These are phyloP conservation scores for Misgurnus mizolepis DNA, from an alignment of 2,113 vertebrate species.

Conservation along the genomic window DNA sequence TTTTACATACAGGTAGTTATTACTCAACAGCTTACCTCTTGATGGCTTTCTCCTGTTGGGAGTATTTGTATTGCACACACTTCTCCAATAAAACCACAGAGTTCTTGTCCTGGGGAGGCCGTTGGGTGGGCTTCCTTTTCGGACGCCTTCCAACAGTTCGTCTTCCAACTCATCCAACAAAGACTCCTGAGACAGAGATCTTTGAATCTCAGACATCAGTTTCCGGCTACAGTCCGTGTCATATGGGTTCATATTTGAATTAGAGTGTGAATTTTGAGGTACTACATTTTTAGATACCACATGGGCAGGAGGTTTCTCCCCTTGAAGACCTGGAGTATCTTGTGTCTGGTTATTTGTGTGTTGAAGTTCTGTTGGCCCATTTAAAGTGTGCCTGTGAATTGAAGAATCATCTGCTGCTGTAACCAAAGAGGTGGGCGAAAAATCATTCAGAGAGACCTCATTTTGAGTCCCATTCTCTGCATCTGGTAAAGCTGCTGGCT, in stretches of 20 bases:
- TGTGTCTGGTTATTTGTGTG: background rate
- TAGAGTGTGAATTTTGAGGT: slow-evolving; percentile 23
- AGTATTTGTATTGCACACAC: slow-evolving; percentile 89
- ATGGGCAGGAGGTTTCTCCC: slow-evolving; percentile 39
- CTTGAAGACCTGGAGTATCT: slow-evolving; percentile 59
- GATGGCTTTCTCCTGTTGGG: slow-evolving; percentile 91
- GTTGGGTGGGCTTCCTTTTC: slow-evolving; percentile 73
- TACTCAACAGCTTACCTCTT: slow-evolving; percentile 74
- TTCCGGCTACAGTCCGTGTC: slow-evolving; percentile 93
- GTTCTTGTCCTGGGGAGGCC: slow-evolving; percentile 78
- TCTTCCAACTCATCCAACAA: slow-evolving; percentile 92
- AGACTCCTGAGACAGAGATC: slow-evolving; percentile 84
- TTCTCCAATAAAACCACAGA: slow-evolving; percentile 85
- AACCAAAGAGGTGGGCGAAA: slow-evolving; percentile 15
- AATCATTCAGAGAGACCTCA: slow-evolving; percentile 38
- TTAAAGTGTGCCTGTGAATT: background rate
- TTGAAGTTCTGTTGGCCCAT: slow-evolving; percentile 25
- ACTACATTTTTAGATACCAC: background rate
- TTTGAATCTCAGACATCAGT: slow-evolving; percentile 88
- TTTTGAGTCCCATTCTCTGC: slow-evolving; percentile 15
- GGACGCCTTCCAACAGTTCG: slow-evolving; percentile 77
- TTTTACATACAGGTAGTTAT: background rate
- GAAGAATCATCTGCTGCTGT: background rate
- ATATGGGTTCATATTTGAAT: slow-evolving; percentile 77
- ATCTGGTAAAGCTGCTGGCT: slow-evolving; percentile 28